Evolutionary conservation across 1,140 invertebrate species (phyloP), one percentile per base, ranked within the genome.

Genomic region (Sycophila sp.): DNA sequence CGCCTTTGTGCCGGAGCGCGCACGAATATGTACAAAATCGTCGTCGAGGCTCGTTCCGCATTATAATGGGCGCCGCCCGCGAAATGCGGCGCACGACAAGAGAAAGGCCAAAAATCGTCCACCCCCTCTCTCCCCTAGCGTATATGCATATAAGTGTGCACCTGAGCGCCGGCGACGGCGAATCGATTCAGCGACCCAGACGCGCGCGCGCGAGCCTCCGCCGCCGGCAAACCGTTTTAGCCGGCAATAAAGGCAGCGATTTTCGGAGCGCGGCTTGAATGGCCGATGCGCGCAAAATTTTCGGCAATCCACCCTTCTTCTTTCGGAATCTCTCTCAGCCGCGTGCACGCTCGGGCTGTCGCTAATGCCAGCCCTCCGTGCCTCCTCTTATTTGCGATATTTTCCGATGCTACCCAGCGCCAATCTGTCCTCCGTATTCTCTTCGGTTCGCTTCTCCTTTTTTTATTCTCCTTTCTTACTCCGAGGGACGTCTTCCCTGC

Each of bases 31-130:
- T 19, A 11, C 19, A 51, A 51, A 51, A 51, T 51, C 71, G 72
- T 66, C 67, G 36, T 59, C 34, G 51, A 69, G 30, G 67, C 63
- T 49, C 55, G 65, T 65, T 72, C 60, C 40, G 56, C 65, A 64
- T 51, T 64, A 64, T 51, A 51, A 64, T 64, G 62, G n/a, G n/a
- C n/a, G n/a, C n/a, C n/a, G n/a, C n/a, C n/a, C n/a, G n/a, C n/a
- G n/a, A n/a, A n/a, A n/a, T n/a, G n/a, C n/a, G n/a, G 62, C 62
- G 26, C 13, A 19, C 26, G 28, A 47, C 19, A 22, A 47, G 28
- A 22, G 28, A 19, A 32, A 38, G 38, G 49, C 36, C 64, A 56
- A 66, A 66, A 66, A 66, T 66, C 38, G 51, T 19, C 36, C 34
- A 24, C n/a, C 32, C 24, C 38, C 11, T 40, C 38, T 1, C 42